Evolutionary conservation across 2,113 vertebrate genomes (phyloP), one percentile per base, ranked within the genome.

Genomic region (Amphiprion percula): DNA sequence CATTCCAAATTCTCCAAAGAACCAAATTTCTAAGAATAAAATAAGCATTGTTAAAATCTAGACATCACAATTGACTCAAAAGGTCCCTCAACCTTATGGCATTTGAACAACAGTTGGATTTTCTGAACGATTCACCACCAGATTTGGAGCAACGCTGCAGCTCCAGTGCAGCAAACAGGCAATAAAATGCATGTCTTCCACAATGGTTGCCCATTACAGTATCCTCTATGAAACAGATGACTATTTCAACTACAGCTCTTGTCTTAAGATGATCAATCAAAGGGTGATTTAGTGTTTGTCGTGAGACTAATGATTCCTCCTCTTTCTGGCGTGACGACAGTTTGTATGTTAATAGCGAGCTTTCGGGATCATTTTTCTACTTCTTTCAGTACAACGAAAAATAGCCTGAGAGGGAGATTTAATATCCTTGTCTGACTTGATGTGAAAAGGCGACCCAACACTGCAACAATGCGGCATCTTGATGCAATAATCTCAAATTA

Each of bases 401-500:
- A 92, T 67, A 77, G 92, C 92, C 90, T 21, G 77, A 90, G 90
- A 93, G 87, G 80, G 83, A 85, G 90, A 91, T 97, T 97, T 97
- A 97, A 98, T 98, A 97, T 98, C 96, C 93, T 95, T 94, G 92
- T 94, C 95, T 94, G 90, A 96, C 95, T 93, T 69, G 82, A 93
- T 90, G 93, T 86, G 95, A 94, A 93, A 96, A 96, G 94, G 95
- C 92, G 94, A 97, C 95, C 93, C 96, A 73, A 96, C 94, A 95
- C 96, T 93, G 95, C 96, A 97, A 97, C 97, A 96, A 96, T 95
- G 95, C 95, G 93, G 96, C 95, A 92, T 96, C 95, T 94, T 97
- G 97, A 98, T 97, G 97, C 97, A 99, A 99, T 99, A 97, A 99
- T 98, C 97, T 98, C 96, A 99, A 99, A 99, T 99, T 97, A 99